Evolutionary conservation across 64 coral and sea anemone species (phyloP), one percentile per base, ranked within the genome.

Genomic region (Pocillopora damicornis): DNA sequence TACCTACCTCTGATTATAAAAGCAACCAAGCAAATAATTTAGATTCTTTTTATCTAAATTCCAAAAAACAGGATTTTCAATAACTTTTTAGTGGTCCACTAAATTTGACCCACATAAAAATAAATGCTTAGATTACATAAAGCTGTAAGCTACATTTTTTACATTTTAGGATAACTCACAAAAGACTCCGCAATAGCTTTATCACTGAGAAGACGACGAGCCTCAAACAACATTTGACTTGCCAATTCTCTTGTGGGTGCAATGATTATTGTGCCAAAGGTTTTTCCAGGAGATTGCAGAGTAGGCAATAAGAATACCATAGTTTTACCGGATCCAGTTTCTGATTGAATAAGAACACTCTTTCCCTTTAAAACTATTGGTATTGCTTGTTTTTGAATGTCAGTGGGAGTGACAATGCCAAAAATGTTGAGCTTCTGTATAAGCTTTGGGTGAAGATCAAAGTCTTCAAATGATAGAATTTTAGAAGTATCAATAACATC

Each of bases 261-360:
- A 61, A 97, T 75, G 75, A 97, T 93, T 13, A 97, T 79, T 84
- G 94, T 97, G 8, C 91, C 94, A 88, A 87, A 93, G 65, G 81
- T 71, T 58, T 79, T 90, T 10, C 94, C 94, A 75, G 94, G 94
- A 90, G 90, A 88, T 76, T 97, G 94, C 34, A 97, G 61, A 16
- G 94, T 82, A 1, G 94, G 94, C 73, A 97, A 84, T 37, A 97
- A 78, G 42, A 97, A 97, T 16, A 97, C 91, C 3, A 97, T 59
- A 12, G 91, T 97, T 75, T 97, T 97, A 23, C 94, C 94, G 83
- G 94, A 90, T 57, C 94, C 94, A 73, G 94, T 97, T 62, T 97
- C 94, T 11, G 94, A 97, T 4, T 97, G 90, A 34, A 97, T 93
- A 17, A 97, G 59, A 9, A 97, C 42, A 86, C 88, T 93, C 20